Base-by-base conservation (phyloP, 1,140 invertebrate species). In the Palaemon carinicauda region DNA sequence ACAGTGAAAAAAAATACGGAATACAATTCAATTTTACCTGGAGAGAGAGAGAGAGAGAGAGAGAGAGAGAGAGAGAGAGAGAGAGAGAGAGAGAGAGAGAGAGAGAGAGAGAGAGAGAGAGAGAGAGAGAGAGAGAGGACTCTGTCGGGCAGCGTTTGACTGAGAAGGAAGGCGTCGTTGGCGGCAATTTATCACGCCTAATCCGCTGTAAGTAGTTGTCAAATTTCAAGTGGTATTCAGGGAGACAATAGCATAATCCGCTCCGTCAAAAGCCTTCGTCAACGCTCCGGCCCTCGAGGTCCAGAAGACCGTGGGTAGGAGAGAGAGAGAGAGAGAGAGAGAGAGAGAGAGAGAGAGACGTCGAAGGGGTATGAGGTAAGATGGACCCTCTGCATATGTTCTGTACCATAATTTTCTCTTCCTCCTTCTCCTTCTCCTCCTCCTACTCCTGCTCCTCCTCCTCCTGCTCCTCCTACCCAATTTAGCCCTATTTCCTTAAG, bases 41-140 rank as follows among this genome's bases (percentile, higher is more conserved):
- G n/a, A n/a, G n/a, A n/a, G n/a, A n/a, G n/a, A 77, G 2, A 21
- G 4, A 71, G 24, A 27, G 19, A 27, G 24, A 4, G 21, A 33
- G 1, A 29, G 5, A 21, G 5, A n/a, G 4, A 51, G 74, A 51
- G 21, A 24, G 33, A 33, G 10, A 51, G 29, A 74, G n/a, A 31
- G 29, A 27, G 21, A 74, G 71, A 74, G 71, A 74, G 71, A 74
- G 71, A 74, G 71, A 74, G 56, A 65, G 56, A 65, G 56, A 65
- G 56, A 65, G 56, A 65, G 56, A 65, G 56, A 65, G 56, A 65
- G 56, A 65, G 56, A 65, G 56, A 65, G 56, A 65, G 56, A 65
- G 56, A 65, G 56, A 65, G 69, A 65, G 56, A 65, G 56, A 65
- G 56, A 65, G 56, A 65, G 71, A 74, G 71, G 31, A 24, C 41